phyloP scores from a whole-genome alignment of 2,888 invertebrate genomes.

The Eutolmus rufibarbis region DNA sequence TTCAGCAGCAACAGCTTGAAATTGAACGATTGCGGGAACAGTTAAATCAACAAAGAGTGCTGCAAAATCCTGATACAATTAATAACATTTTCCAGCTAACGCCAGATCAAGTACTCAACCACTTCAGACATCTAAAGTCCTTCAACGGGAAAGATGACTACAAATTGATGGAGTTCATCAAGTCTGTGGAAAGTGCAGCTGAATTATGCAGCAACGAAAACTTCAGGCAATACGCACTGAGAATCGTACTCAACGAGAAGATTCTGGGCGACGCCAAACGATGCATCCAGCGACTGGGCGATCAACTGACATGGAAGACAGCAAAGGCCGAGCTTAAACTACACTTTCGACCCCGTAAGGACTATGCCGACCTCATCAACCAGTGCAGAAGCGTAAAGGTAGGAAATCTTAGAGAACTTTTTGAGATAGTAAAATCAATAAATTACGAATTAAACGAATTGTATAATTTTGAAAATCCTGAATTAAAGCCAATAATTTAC shows the following conservation, averaged over 20 bases:
- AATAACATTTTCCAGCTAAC: too few species aligned
- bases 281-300: neutral
- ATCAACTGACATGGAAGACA: neutral
- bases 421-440: neutral
- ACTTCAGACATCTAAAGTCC: too few species aligned
- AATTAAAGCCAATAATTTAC: neutral
- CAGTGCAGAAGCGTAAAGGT: neutral
- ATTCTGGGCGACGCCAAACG: neutral
- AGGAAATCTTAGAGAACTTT: neutral
- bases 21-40: too few species aligned
- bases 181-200: neutral
- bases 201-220: neutral
- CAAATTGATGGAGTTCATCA: neutral
- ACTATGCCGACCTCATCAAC: neutral
- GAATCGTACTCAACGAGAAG: neutral
- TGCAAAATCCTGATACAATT: too few species aligned
- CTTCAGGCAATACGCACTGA: neutral
- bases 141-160: too few species aligned
- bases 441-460: constrained; percentile 6
- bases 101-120: too few species aligned
- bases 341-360: neutral
- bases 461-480: neutral
- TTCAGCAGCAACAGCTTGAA: too few species aligned
- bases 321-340: neutral
- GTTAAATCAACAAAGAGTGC: too few species aligned